Evolutionary conservation across 2,888 invertebrate genomes (phyloP), one percentile per base, ranked within the genome.

Genomic region (Mythimna lalbum): DNA sequence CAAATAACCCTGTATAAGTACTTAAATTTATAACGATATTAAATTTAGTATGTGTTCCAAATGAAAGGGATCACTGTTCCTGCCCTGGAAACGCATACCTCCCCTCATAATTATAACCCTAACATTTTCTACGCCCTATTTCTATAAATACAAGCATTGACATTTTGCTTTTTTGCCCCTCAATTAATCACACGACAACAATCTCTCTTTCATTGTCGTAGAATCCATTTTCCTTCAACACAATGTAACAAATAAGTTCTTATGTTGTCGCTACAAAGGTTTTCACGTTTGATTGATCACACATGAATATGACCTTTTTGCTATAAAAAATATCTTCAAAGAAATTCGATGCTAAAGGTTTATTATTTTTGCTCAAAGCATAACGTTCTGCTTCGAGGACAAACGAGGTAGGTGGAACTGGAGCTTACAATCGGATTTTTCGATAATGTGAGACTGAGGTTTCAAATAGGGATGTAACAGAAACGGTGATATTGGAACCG

Each of bases 271-370:
- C 62, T 63, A 83, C 75, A 83, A 84, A 81, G 81, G 83, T 60
- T 81, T 86, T 88, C 87, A 89, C 85, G 86, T 83, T 84, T 89
- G 90, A 92, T 92, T 89, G 91, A 92, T 91, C 91, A 90, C 85
- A 87, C 80, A 89, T 86, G 88, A 87, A 87, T 82, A 87, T 82
- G 90, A 83, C 87, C 89, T 87, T 88, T 88, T 78, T 69, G 76
- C 69, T 79, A 69, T 81, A 84, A 86, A 81, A 76, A 74, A 78
- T 76, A 82, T 71, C 53, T 68, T 73, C 73, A 78, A 76, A 76
- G 69, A 64, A 74, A 74, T n/a, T 69, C 23, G 19, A 39, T 19
- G 61, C 39, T 21, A 53, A 57, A 72, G 75, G 73, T 71, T 70
- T 73, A 71, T 73, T 70, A 80, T 74, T 77, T 73, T 66, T 63